Evolutionary conservation across 1,140 invertebrate genomes (phyloP).

Genomic region (Hermetia illucens): DNA sequence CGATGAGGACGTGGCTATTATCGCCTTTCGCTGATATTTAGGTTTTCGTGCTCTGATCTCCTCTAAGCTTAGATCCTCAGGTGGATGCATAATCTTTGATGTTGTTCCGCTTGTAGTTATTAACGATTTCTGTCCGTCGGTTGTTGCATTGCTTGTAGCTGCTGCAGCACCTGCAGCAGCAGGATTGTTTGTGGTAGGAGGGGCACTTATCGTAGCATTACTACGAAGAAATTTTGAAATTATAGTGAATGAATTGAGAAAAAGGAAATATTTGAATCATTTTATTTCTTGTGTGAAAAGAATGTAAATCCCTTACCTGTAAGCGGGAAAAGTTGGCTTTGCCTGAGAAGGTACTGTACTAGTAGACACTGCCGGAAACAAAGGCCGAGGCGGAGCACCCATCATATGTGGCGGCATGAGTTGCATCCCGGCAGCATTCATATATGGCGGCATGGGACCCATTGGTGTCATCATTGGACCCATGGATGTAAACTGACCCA

Average conservation of each 20-base stretch:
- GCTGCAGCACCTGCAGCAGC: conserved; percentile 20
- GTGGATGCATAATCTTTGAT: conserved; percentile 86
- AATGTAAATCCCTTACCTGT: conserved; percentile 36
- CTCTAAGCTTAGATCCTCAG: conserved; percentile 86
- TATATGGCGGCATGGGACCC: conserved; percentile 38
- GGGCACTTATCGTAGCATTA: conserved; percentile 52
- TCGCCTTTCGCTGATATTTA: conserved; percentile 48
- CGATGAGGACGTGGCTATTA: conserved; percentile 4
- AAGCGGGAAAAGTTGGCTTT: conserved; percentile 68
- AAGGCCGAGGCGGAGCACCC: conserved; percentile 53
- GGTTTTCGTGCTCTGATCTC: conserved; percentile 63
- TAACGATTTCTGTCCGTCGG: conserved; percentile 46
- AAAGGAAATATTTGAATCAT: conserved; percentile 1
- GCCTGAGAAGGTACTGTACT: conserved; percentile 39
- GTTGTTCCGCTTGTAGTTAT: conserved; percentile 68
- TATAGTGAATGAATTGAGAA: background rate
- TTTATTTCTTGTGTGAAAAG: conserved; percentile 2
- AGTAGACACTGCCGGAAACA: conserved; percentile 58
- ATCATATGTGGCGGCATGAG: conserved; percentile 53
- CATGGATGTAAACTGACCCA: conserved; percentile 37
- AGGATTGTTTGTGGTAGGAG: conserved; percentile 38
- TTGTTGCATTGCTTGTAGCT: conserved; percentile 29
- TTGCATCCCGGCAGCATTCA: conserved; percentile 35
- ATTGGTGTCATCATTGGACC: conserved; percentile 38
- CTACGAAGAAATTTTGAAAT: conserved; percentile 21